Evolutionary conservation across 2,113 vertebrate genomes (phyloP).

Genomic region (Butastur rufipennis): DNA sequence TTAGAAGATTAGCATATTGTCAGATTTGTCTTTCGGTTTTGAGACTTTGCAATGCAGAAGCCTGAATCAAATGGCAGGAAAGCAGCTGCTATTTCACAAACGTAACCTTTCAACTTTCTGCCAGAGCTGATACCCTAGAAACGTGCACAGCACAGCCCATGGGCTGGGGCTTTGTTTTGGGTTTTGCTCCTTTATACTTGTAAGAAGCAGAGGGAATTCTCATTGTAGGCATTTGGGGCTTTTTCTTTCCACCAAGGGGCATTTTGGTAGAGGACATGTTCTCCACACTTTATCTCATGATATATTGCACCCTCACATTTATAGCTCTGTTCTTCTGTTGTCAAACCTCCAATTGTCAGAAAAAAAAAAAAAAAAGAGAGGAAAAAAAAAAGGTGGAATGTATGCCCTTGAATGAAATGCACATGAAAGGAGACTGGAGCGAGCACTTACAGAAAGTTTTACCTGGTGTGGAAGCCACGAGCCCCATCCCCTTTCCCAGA

Average conservation of each 20-base stretch:
- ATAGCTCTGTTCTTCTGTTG: conserved; percentile 63
- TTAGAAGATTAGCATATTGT: conserved; percentile 77
- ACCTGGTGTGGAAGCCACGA: conserved; percentile 23
- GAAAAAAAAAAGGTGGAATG: neutral
- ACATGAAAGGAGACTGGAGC: conserved; percentile 8
- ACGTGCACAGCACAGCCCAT: neutral
- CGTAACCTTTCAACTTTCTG: conserved; percentile 74
- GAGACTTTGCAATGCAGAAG: conserved; percentile 68
- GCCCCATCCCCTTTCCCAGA: conserved; percentile 8
- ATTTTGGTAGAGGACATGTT: conserved; percentile 64
- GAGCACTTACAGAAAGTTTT: conserved; percentile 57
- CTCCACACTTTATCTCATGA: conserved; percentile 61
- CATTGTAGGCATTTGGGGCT: neutral
- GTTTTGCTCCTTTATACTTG: conserved; percentile 41
- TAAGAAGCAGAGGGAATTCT: neutral
- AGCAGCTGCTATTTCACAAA: conserved; percentile 62
- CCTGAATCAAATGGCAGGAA: conserved; percentile 63
- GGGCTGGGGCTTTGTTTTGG: conserved; percentile 4
- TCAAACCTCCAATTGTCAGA: conserved; percentile 34
- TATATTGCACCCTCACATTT: conserved; percentile 66
- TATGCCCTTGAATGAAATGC: conserved; percentile 64
- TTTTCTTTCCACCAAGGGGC: conserved; percentile 41
- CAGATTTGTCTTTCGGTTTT: conserved; percentile 75
- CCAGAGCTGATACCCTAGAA: conserved; percentile 54
- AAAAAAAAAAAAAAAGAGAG: neutral